These are phyloP conservation scores for Platypus cylindrus DNA, from an alignment of 2,888 invertebrate species.

Conservation along the genomic window DNA sequence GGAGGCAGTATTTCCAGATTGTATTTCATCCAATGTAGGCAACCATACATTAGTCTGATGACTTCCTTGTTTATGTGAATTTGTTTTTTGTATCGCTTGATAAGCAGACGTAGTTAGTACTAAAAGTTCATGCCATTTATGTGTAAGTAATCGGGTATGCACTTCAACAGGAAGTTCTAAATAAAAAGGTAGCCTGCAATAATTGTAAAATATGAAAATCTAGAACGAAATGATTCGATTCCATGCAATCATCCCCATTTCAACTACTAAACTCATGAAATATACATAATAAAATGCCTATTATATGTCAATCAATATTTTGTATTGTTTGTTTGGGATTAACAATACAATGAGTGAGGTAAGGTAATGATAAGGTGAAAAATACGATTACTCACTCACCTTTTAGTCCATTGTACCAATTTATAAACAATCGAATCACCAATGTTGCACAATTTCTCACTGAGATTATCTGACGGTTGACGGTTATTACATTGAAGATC, in stretches of 20 bases:
- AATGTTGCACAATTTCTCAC: constrained; percentile 85
- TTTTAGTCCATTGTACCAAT: constrained; percentile 97
- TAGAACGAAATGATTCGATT: too few species aligned
- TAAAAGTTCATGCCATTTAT: constrained; percentile 95
- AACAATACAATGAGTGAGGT: too few species aligned
- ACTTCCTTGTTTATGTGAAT: constrained; percentile 18
- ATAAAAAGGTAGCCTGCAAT: constrained; percentile 70
- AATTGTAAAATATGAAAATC: not conserved
- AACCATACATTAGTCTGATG: constrained; percentile 29
- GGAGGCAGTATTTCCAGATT: too few species aligned
- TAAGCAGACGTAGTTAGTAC: constrained; percentile 89
- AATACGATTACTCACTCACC: too few species aligned
- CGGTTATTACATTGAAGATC: constrained; percentile 81
- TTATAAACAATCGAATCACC: constrained; percentile 97
- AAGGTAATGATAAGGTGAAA: too few species aligned
- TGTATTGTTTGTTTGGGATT: too few species aligned
- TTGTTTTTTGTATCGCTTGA: constrained; percentile 65
- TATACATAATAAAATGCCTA: too few species aligned
- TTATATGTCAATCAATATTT: too few species aligned
- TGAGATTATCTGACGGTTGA: constrained; percentile 84
- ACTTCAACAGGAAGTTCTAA: constrained; percentile 91
- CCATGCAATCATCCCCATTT: too few species aligned
- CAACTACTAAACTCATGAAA: too few species aligned
- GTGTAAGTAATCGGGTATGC: constrained; percentile 88
- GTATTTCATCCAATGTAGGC: constrained; percentile 49